Evolutionary conservation across 2,888 invertebrate genomes (phyloP), one percentile per base, ranked within the genome.

Genomic region (Eubasilissa splendida): DNA sequence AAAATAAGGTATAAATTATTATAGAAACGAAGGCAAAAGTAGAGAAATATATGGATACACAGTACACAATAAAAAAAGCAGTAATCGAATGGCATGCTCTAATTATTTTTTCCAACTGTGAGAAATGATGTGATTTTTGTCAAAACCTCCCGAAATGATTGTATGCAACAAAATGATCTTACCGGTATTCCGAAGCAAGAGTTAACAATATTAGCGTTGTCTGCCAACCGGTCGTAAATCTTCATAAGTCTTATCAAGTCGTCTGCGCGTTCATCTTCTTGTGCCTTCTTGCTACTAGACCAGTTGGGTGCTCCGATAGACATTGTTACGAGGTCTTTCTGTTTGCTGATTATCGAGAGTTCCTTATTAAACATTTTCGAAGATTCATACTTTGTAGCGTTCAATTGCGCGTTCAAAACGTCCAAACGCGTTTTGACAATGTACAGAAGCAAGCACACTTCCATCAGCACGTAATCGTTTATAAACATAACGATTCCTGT

Each of bases 131-230:
- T 22, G 22, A 22, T 22, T 22, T 22, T 22, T 22, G 22, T 22
- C 22, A 22, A 22, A 22, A 22, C 22, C 22, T 22, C 22, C 22
- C 1, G 22, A 22, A 22, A 22, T 22, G 22, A 22, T 1, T 22
- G 1, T 42, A 42, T 42, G 2, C 7, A 42, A 42, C 2, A 5
- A 63, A 31, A 63, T 63, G 22, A 0, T 12, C 66, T 77, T 65
- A 83, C 83, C 75, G 82, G 82, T 75, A 83, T 83, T 50, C 83
- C 83, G 77, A 82, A 83, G 59, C 83, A 83, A 31, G 83, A 83
- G 59, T 83, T 83, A 22, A 82, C 77, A 60, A 83, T 83, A 14
- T 83, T 83, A 7, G 82, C 82, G 74, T 82, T 83, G 52, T 83
- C 83, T n/a, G 82, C 83, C 2, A 83, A 52, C 66, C 81, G 79